Conservation (phyloP, 1,140 invertebrate genomes). For the Pemphigus obesinymphae region DNA sequence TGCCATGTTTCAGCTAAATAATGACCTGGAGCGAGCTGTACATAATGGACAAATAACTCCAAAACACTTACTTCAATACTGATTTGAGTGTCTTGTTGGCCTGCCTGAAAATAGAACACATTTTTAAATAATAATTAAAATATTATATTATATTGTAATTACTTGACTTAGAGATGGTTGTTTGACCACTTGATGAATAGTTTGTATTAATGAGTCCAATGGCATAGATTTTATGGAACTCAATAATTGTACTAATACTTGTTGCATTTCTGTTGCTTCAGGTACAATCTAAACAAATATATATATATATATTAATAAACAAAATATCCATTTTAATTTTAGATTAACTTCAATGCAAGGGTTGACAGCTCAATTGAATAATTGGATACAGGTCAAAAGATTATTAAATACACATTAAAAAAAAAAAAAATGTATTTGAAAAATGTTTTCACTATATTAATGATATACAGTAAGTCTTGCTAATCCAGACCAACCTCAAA, state of each 20-base stretch:
- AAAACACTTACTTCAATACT: slow-evolving; percentile 59
- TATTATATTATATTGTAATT: slow-evolving; percentile 4
- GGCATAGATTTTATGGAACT: slow-evolving; percentile 78
- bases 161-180: slow-evolving; percentile 66
- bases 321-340: too few relatives aligned
- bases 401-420: too few relatives aligned
- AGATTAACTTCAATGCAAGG: too few relatives aligned
- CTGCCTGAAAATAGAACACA: neutral
- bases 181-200: slow-evolving; percentile 74
- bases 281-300: slow-evolving; percentile 55
- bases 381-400: too few relatives aligned
- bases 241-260: slow-evolving; percentile 73
- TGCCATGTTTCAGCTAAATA: slow-evolving; percentile 76
- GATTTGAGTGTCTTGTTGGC: slow-evolving; percentile 48
- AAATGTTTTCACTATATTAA: too few relatives aligned
- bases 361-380: too few relatives aligned
- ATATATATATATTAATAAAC: too few relatives aligned
- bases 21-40: slow-evolving; percentile 62
- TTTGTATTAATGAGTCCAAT: slow-evolving; percentile 80
- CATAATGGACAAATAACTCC: slow-evolving; percentile 67
- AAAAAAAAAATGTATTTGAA: too few relatives aligned
- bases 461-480: too few relatives aligned
- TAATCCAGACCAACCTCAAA: too few relatives aligned
- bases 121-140: neutral
- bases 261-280: slow-evolving; percentile 65